A percentile compares a stretch with the other conserved stretches of the same genome.
These are phyloP conservation scores for Pleuronectes platessa DNA, from an alignment of 2,113 vertebrate species.

Conservation along the genomic window DNA sequence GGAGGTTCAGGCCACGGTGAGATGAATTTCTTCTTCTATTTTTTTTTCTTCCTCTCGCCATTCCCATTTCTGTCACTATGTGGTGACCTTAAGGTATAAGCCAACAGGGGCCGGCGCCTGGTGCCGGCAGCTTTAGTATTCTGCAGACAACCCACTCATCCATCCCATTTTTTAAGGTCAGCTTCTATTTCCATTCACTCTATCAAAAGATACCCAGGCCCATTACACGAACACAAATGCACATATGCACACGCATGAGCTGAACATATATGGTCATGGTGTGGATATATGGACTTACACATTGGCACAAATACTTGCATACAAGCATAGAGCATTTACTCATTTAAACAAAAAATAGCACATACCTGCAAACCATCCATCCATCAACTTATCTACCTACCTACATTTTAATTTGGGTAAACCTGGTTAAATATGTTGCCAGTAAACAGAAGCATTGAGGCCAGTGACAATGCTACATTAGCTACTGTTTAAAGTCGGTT, in stretches of 20 bases:
- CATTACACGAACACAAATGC: conserved; percentile 14
- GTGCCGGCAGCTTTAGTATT: conserved; percentile 73
- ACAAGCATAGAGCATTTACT: too few relatives aligned
- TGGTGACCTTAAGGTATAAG: conserved; percentile 81
- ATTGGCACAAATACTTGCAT: neutral
- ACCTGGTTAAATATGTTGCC: too few relatives aligned
- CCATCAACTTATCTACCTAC: too few relatives aligned
- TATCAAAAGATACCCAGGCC: conserved; percentile 63
- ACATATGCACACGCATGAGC: neutral
- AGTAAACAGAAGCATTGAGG: too few relatives aligned
- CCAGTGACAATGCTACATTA: too few relatives aligned
- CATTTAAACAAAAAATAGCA: too few relatives aligned
- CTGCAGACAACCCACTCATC: conserved; percentile 70
- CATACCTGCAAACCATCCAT: too few relatives aligned
- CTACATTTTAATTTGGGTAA: too few relatives aligned
- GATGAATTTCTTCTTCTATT: conserved; percentile 61
- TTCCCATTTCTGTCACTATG: conserved; percentile 64
- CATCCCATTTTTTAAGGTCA: conserved; percentile 85
- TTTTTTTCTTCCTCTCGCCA: neutral
- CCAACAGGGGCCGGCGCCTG: conserved; percentile 61
- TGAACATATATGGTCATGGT: conserved; percentile 9
- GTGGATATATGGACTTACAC: too few relatives aligned
- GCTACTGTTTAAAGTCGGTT: too few relatives aligned
- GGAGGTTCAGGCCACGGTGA: conserved; percentile 58
- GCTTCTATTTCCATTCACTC: conserved; percentile 78